Evolutionary conservation across 2,113 vertebrate genomes (phyloP), one percentile per base, ranked within the genome.

Genomic region (Theristicus caerulescens): DNA sequence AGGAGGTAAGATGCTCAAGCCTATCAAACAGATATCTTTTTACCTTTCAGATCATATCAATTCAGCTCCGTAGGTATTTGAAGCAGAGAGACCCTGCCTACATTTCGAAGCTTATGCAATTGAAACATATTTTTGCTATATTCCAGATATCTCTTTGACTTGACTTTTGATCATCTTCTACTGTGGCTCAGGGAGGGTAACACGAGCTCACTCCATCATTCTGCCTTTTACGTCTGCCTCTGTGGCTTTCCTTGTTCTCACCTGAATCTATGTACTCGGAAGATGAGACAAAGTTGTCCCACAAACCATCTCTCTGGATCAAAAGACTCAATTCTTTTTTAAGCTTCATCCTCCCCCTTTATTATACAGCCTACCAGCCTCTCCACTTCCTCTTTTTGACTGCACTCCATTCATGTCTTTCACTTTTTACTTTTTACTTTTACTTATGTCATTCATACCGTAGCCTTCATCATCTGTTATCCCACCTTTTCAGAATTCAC

Each of bases 251-350:
- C 71, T 82, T 95, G 70, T 88, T 95, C 79, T 90, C 64, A 73
- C 42, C 46, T 83, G 54, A 78, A 74, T 74, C 46, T 67, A 10
- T 61, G 47, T 70, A 40, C 64, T 93, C 38, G 70, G 79, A 92
- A 96, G 82, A 14, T 58, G 79, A 90, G 82, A 90, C 51, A 81
- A 96, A 93, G 58, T 81, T 86, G 84, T 93, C 67, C 46, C 55
- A 72, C 31, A 91, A 93, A 71, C 31, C 65, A 18, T 51, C 24
- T 71, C 13, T 51, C 58, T 66, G 79, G 12, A 88, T 88, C 42
- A 92, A 90, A 92, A 66, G 67, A 62, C 11, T 22, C 14, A 7
- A 19, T 21, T 65, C 29, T 52, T 66, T 76, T 49, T 78, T 6
- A 54, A 64, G 17, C 38, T 66, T 89, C 38, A 47, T 88, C 82